Evolutionary conservation across 53 echinoderm and acorn worm genomes (phyloP).

Genomic region (Astropecten irregularis): DNA sequence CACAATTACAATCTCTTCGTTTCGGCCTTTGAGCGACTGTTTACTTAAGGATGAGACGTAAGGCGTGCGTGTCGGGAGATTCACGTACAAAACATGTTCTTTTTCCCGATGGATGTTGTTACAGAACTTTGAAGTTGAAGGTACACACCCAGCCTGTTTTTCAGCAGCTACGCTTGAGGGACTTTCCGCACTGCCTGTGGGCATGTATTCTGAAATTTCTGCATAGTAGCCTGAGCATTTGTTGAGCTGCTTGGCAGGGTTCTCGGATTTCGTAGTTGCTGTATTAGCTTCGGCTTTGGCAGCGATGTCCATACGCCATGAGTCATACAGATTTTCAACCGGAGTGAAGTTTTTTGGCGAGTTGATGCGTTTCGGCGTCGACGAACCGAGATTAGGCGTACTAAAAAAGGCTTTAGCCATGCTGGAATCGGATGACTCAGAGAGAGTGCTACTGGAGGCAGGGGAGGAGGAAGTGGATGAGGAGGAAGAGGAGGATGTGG

Average conservation of each 20-base stretch:
- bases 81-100: constrained; percentile 22
- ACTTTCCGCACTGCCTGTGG: not conserved
- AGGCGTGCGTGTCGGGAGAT: not conserved
- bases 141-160: not conserved
- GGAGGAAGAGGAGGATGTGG: constrained; percentile 13
- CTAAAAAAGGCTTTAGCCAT: constrained; percentile 25
- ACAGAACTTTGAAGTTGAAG: constrained; percentile 12
- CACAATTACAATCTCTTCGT: not conserved
- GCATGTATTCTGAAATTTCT: constrained; percentile 28
- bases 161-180: not conserved
- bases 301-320: not conserved
- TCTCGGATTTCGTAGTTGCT: not conserved
- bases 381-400: constrained; percentile 39
- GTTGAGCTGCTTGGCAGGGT: not conserved
- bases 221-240: constrained; percentile 36
- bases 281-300: not conserved
- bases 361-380: constrained; percentile 24
- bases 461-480: constrained; percentile 2
- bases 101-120: not conserved
- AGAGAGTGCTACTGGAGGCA: constrained; percentile 2
- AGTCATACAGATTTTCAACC: constrained; percentile 48
- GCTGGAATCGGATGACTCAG: constrained; percentile 26
- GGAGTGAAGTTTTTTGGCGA: constrained; percentile 48
- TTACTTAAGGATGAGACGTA: not conserved
- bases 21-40: not conserved